phyloP scores from a whole-genome alignment of 1,140 invertebrate species.

The Araneus ventricosus region DNA sequence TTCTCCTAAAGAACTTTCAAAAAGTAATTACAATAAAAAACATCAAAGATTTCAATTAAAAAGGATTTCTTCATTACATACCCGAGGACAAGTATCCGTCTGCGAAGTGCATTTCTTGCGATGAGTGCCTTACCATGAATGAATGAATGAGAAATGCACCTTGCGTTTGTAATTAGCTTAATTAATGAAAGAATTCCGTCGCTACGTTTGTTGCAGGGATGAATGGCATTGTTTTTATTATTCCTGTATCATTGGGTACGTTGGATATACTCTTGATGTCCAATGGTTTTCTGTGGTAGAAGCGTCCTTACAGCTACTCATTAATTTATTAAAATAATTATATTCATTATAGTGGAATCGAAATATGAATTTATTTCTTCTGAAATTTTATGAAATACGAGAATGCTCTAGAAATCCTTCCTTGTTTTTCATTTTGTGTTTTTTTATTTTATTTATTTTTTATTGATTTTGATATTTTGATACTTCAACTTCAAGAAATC shows the following conservation, averaged over 20 bases:
- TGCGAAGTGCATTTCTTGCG: not conserved
- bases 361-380: not conserved
- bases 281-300: not conserved
- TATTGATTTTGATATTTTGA: not conserved
- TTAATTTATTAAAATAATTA: conserved; percentile 17
- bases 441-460: not conserved
- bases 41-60: not conserved
- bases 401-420: not conserved
- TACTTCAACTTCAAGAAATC: not conserved
- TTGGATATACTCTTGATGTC: not conserved
- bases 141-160: not conserved
- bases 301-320: not conserved
- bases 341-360: not conserved
- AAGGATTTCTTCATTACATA: not conserved
- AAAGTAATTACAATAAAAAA: not conserved
- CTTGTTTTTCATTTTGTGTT: not conserved
- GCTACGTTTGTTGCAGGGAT: not conserved
- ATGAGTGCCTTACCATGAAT: not conserved
- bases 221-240: not conserved
- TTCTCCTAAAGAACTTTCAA: not conserved
- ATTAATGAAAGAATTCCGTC: conserved; percentile 13
- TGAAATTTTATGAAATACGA: not conserved
- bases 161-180: conserved; percentile 23
- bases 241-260: not conserved
- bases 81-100: not conserved